phyloP scores from a whole-genome alignment of 2,888 invertebrate species.

The Cantharis flavilabris region DNA sequence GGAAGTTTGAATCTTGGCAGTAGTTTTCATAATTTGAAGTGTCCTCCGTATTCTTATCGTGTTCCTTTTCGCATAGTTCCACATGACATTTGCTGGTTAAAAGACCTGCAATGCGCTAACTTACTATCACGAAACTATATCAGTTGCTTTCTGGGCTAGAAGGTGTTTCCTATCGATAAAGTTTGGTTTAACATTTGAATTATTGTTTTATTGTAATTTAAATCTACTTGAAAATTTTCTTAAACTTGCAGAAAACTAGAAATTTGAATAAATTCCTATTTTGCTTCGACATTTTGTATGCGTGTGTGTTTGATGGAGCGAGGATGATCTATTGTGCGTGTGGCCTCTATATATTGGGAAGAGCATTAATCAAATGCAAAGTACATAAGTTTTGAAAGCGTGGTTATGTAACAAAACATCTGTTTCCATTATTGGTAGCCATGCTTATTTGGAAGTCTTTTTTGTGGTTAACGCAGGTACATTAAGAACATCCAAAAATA shows the following conservation, averaged over 20 bases:
- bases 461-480: neutral
- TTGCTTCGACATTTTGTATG: slow-evolving; percentile 10
- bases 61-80: slow-evolving; percentile 5
- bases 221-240: neutral
- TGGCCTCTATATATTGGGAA: slow-evolving; percentile 25
- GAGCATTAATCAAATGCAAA: slow-evolving; percentile 37
- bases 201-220: neutral
- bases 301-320: slow-evolving; percentile 24
- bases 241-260: neutral
- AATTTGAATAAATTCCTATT: slow-evolving; percentile 3
- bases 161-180: neutral
- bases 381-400: slow-evolving; percentile 26
- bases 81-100: slow-evolving; percentile 24
- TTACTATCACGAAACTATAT: slow-evolving; percentile 19
- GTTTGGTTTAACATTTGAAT: neutral
- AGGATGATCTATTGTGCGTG: slow-evolving; percentile 27
- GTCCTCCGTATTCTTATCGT: neutral
- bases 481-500: neutral
- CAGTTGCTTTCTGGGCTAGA: neutral
- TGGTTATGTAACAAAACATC: slow-evolving; percentile 25
- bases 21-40: neutral
- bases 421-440: slow-evolving; percentile 25
- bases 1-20: neutral
- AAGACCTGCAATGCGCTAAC: slow-evolving; percentile 31
- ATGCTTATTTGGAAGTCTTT: slow-evolving; percentile 23